Evolutionary conservation across 2,113 vertebrate genomes (phyloP).

Genomic region (Pycnonotus jocosus): DNA sequence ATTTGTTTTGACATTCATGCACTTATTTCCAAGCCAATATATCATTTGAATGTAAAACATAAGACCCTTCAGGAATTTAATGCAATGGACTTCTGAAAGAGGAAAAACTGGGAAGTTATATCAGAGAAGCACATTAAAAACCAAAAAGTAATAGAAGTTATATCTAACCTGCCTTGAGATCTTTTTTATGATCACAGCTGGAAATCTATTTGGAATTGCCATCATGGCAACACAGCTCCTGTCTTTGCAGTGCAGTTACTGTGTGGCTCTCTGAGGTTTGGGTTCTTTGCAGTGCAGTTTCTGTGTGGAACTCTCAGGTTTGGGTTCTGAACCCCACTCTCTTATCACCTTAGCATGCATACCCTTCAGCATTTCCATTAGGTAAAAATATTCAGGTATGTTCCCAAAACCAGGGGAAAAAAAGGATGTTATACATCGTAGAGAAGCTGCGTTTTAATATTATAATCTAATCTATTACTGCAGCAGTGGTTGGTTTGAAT

Average conservation of each 20-base stretch:
- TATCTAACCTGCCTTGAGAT: not conserved
- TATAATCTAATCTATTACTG: not conserved
- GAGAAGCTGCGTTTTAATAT: not conserved
- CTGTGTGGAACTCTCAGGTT: not conserved
- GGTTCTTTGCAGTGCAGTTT: not conserved
- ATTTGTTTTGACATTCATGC: not conserved
- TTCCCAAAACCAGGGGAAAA: not conserved
- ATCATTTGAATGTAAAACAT: not conserved
- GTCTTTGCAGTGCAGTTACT: not conserved
- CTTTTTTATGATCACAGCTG: not conserved
- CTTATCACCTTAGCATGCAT: not conserved
- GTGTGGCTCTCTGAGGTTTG: not conserved
- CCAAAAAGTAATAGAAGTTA: not conserved
- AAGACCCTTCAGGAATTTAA: not conserved
- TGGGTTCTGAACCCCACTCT: not conserved
- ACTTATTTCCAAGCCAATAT: not conserved
- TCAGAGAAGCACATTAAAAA: not conserved
- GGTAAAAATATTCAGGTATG: not conserved
- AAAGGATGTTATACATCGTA: fast-evolving
- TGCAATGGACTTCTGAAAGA: not conserved
- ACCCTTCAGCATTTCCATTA: not conserved
- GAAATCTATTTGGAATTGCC: constrained; percentile 14
- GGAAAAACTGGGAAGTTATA: not conserved
- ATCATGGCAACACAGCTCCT: not conserved
- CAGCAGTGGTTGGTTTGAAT: not conserved